These are phyloP conservation scores for Sus scrofa DNA, from an alignment of 2,113 vertebrate species.

Conservation along the genomic window T2T-Sscrofa CM000820.6:37932001-37932500, in stretches of 20 bases:
- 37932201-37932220: background rate
- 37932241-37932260: background rate
- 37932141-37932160: background rate
- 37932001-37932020: background rate
- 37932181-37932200: background rate
- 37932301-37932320: background rate
- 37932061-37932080: background rate
- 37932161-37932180: background rate
- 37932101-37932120: background rate
- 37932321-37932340: background rate
- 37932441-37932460: background rate
- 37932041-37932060: background rate
- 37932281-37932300: background rate
- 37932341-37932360: background rate
- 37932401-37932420: background rate
- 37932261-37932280: background rate
- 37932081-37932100: background rate
- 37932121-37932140: background rate
- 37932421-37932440: background rate
- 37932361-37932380: background rate
- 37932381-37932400: background rate
- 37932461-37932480: conserved; percentile 25
- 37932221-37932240: conserved; percentile 16
- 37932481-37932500: background rate
- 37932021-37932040: background rate